Percentiles rank a stretch among this genome's conserved stretches.
These are phyloP conservation scores for Parauchenoglanis punctatus DNA, from an alignment of 2,797 vertebrate species.

Conservation along the genomic window DNA sequence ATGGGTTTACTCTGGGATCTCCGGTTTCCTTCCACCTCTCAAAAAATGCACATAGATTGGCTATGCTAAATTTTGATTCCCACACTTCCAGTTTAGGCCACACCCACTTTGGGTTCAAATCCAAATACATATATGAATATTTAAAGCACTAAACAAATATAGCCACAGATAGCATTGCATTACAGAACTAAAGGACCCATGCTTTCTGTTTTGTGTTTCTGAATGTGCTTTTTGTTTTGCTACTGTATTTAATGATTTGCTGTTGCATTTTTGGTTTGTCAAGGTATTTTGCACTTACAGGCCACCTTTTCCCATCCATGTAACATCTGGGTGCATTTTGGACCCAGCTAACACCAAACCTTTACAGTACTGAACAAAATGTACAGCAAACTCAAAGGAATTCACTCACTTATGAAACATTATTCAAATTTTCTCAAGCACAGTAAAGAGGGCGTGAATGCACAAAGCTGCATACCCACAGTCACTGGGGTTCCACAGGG, in stretches of 20 bases:
- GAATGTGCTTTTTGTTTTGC: not conserved
- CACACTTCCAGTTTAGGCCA: not conserved
- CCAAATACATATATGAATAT: not conserved
- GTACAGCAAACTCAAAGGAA: constrained; percentile 37
- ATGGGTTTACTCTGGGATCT: not conserved
- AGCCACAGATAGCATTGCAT: not conserved
- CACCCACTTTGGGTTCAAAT: not conserved
- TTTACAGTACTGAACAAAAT: constrained; percentile 9
- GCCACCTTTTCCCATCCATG: not conserved
- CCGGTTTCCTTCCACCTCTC: not conserved
- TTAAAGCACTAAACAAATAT: not conserved
- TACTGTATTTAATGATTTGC: not conserved
- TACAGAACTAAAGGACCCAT: not conserved
- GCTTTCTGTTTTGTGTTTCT: not conserved
- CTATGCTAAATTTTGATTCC: not conserved
- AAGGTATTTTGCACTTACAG: not conserved
- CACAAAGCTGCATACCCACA: constrained; percentile 53
- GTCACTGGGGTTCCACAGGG: constrained; percentile 47
- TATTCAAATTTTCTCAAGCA: constrained; percentile 57
- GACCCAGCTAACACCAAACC: not conserved
- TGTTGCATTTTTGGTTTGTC: not conserved
- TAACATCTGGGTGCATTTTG: constrained; percentile 10
- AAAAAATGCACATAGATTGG: not conserved
- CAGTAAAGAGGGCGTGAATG: constrained; percentile 57
- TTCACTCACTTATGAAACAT: constrained; percentile 36